Evolutionary conservation across 2,113 vertebrate genomes (phyloP).

Genomic region (Panthera uncia): DNA sequence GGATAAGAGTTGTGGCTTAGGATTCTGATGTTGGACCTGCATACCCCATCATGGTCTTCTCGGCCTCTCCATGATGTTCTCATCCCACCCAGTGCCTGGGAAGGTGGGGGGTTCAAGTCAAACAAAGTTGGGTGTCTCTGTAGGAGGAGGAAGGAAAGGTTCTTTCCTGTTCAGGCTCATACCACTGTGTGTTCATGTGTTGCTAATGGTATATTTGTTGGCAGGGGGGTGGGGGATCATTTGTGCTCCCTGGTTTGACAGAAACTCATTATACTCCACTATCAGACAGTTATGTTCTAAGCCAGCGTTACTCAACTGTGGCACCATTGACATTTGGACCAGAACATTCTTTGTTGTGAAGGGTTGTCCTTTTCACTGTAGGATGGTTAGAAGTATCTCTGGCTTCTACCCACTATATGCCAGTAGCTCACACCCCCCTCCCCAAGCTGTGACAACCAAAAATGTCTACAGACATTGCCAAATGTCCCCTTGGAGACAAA

Average conservation of each 20-base stretch:
- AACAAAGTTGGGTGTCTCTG: neutral
- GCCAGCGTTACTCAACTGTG: neutral
- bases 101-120: neutral
- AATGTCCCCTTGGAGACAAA: neutral
- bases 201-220: rapidly evolving
- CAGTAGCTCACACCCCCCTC: neutral
- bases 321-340: neutral
- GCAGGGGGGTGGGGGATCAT: neutral
- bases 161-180: neutral
- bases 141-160: neutral
- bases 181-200: rapidly evolving
- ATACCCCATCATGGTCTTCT: too few relatives aligned
- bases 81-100: rapidly evolving
- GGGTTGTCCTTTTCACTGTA: rapidly evolving
- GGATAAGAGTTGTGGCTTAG: neutral
- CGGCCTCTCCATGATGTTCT: neutral
- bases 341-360: neutral
- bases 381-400: neutral
- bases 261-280: neutral
- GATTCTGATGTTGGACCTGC: neutral
- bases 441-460: neutral
- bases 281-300: neutral
- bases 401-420: neutral
- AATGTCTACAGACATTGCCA: neutral
- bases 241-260: neutral